Percentiles rank a stretch among this genome's conserved stretches.
These are phyloP conservation scores for Drosophila seclusa DNA, from an alignment of 2,888 invertebrate species.

Conservation along the genomic window DNA sequence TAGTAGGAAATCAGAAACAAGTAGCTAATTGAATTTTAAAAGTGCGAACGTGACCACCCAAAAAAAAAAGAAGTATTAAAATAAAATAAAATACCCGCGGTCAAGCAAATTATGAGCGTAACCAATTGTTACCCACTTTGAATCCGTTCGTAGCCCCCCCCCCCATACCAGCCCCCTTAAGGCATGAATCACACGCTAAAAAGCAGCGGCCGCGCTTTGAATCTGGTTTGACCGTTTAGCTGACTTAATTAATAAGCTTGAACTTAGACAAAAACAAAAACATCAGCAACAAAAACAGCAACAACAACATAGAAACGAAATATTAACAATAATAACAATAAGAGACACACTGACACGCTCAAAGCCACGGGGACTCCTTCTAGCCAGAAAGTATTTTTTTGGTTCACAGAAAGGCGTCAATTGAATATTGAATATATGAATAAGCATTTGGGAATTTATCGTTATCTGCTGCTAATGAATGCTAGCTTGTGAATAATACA, in stretches of 20 bases:
- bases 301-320: not conserved
- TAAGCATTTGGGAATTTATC: slow-evolving; percentile 22
- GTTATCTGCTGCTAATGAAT: not conserved
- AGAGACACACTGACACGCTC: slow-evolving; percentile 5
- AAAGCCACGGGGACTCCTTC: slow-evolving; percentile 56
- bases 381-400: slow-evolving; percentile 41
- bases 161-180: not conserved
- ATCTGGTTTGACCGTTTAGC: slow-evolving; percentile 59
- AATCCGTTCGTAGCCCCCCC: slow-evolving; percentile 7
- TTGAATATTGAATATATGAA: slow-evolving; percentile 30
- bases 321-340: not conserved
- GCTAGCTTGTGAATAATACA: not conserved
- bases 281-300: slow-evolving; percentile 1
- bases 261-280: slow-evolving; percentile 19
- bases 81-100: slow-evolving; percentile 20
- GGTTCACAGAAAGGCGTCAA: slow-evolving; percentile 47
- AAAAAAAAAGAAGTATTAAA: slow-evolving; percentile 19
- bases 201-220: slow-evolving; percentile 42
- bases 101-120: slow-evolving; percentile 50
- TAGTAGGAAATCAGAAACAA: slow-evolving; percentile 48
- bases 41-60: slow-evolving; percentile 48
- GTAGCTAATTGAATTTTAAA: slow-evolving; percentile 66
- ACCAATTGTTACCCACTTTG: slow-evolving; percentile 61
- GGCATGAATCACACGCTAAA: slow-evolving; percentile 56
- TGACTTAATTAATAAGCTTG: slow-evolving; percentile 66